Evolutionary conservation across 2,888 invertebrate species (phyloP).

Genomic region (Cryptocheilus praepositus): DNA sequence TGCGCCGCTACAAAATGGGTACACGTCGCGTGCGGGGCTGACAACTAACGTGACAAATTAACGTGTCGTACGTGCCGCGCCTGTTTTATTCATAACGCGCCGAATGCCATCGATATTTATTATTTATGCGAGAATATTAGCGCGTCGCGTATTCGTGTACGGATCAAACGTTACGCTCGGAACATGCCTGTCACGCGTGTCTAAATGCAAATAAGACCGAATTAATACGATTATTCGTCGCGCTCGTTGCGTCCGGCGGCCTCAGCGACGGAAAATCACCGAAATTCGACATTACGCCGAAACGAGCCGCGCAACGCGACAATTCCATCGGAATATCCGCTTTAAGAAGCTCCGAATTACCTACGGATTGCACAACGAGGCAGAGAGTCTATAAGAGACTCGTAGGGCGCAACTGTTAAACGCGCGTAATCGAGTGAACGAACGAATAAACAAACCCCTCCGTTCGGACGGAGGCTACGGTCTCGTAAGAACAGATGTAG

Average conservation of each 20-base stretch:
- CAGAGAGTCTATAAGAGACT: not conserved
- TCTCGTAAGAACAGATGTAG: slow-evolving; percentile 51
- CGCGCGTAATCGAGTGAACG: slow-evolving; percentile 14
- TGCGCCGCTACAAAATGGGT: too few species aligned
- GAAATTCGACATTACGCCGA: not conserved
- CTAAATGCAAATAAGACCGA: too few species aligned
- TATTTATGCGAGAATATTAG: too few species aligned
- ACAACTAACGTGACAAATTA: too few species aligned
- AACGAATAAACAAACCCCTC: slow-evolving; percentile 35
- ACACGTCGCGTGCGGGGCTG: not conserved
- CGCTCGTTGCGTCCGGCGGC: not conserved
- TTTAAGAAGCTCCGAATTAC: slow-evolving; percentile 27
- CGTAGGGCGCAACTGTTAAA: not conserved
- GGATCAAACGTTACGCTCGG: too few species aligned
- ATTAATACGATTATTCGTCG: not conserved
- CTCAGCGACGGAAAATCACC: too few species aligned
- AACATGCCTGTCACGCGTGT: too few species aligned
- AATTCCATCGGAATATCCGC: slow-evolving; percentile 17
- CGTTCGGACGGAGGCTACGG: slow-evolving; percentile 19
- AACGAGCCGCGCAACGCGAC: not conserved
- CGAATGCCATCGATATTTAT: too few species aligned
- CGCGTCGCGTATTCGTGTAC: too few species aligned
- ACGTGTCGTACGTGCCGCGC: too few species aligned
- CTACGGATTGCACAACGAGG: slow-evolving; percentile 17
- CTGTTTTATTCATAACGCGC: too few species aligned